These are phyloP conservation scores for Gastrophysa polygoni DNA, from an alignment of 2,888 invertebrate genomes.

Conservation along the genomic window DNA sequence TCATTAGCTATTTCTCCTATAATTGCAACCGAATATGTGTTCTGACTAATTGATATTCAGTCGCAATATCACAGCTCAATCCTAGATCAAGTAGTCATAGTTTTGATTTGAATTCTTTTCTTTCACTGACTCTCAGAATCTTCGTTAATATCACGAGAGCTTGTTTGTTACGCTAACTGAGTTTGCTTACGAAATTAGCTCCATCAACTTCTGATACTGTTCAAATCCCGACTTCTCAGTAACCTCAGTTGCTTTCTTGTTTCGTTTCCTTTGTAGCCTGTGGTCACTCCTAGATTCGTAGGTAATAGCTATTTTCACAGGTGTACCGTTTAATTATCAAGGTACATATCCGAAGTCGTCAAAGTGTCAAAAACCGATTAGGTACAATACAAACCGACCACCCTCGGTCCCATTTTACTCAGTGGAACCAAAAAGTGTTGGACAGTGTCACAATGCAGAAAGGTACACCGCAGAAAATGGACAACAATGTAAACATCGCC, in stretches of 20 bases:
- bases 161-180: too few species aligned
- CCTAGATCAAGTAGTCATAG: too few species aligned
- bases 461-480: not conserved
- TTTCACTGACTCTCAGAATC: too few species aligned
- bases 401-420: slow-evolving; percentile 5
- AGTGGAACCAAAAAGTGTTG: not conserved
- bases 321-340: not conserved
- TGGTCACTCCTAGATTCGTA: not conserved
- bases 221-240: too few species aligned
- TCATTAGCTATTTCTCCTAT: too few species aligned
- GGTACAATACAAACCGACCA: slow-evolving; percentile 8
- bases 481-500: not conserved
- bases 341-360: slow-evolving; percentile 3
- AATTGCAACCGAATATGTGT: too few species aligned
- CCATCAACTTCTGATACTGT: too few species aligned
- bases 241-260: not conserved
- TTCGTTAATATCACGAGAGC: too few species aligned
- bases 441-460: not conserved
- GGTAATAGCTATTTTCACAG: not conserved
- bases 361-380: slow-evolving; percentile 16
- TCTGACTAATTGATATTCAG: too few species aligned
- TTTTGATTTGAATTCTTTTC: too few species aligned
- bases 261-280: not conserved
- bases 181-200: too few species aligned
- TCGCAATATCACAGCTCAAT: too few species aligned